Conservation (phyloP, 2,113 vertebrate species). For the Tenrec ecaudatus region DNA sequence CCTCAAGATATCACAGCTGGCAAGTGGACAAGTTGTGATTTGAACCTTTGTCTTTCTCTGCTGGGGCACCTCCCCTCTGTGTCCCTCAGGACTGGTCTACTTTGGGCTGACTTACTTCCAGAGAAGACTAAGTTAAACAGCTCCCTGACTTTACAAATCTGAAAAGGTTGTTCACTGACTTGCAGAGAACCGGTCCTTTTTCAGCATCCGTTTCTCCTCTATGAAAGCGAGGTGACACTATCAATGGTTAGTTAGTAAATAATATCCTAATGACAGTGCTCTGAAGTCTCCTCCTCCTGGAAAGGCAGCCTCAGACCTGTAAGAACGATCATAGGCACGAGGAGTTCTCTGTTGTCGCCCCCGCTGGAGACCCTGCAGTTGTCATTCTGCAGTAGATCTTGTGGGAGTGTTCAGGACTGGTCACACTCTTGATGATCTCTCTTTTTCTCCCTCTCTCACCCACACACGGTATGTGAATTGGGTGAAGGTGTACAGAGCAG, state of each 20-base stretch:
- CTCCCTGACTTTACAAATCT: background rate
- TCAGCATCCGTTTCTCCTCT: background rate
- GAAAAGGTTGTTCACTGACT: background rate
- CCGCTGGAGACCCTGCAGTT: background rate
- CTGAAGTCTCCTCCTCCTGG: no score
- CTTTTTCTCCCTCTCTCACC: background rate
- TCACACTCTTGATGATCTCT: background rate
- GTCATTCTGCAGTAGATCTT: background rate
- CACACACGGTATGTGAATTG: background rate
- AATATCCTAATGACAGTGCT: no score
- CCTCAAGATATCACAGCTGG: background rate
- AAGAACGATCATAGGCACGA: background rate
- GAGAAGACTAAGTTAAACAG: background rate
- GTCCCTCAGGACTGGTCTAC: background rate
- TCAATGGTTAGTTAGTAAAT: background rate
- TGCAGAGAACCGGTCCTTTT: background rate
- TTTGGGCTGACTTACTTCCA: background rate
- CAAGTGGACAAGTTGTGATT: background rate
- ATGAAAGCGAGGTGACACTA: background rate
- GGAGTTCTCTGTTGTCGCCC: background rate
- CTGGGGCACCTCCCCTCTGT: no score
- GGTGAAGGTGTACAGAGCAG: no score
- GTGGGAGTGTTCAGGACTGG: background rate
- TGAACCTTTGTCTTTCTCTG: background rate
- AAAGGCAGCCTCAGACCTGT: background rate